Evolutionary conservation across 2,797 vertebrate species (phyloP).

Genomic region (Schizothorax lantsangensis): DNA sequence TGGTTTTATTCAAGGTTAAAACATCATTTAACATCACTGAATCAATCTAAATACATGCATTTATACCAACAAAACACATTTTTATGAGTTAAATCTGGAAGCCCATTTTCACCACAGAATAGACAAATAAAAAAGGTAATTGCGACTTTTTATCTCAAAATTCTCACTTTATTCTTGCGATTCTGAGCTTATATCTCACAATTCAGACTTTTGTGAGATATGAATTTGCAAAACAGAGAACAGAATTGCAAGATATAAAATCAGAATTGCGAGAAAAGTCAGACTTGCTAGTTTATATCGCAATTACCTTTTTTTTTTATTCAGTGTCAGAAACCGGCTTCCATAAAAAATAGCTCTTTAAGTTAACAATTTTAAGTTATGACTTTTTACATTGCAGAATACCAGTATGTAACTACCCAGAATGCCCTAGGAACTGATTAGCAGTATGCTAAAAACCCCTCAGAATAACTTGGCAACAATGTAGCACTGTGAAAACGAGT

Average conservation of each 20-base stretch:
- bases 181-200: background rate
- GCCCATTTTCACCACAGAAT: background rate
- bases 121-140: background rate
- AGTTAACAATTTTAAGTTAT: background rate
- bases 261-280: no score
- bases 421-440: background rate
- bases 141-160: background rate
- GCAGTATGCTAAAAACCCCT: background rate
- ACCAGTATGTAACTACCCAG: background rate
- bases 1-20: no score
- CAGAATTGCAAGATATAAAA: no score
- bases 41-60: background rate
- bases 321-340: background rate
- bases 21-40: background rate
- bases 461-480: background rate
- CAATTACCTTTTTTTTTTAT: background rate
- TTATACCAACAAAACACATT: background rate
- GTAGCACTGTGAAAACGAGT: background rate
- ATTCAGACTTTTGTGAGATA: background rate
- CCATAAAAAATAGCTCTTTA: background rate
- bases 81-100: background rate
- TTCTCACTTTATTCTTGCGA: background rate
- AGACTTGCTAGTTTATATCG: no score
- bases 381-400: background rate
- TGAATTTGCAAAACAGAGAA: background rate